Conservation (phyloP, 2,113 vertebrate genomes). For the Phalacrocorax aristotelis region DNA sequence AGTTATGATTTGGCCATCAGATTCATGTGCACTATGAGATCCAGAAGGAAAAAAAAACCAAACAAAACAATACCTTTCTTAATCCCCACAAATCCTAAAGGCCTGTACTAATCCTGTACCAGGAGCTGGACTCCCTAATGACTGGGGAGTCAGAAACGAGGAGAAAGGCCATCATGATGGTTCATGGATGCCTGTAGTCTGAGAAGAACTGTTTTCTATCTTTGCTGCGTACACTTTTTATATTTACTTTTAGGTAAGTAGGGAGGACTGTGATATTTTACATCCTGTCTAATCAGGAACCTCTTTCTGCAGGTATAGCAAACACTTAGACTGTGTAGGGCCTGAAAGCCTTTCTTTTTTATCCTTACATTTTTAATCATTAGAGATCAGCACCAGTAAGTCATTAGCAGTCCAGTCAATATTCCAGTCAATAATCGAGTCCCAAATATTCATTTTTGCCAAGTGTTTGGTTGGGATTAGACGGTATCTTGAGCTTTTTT, state of each 20-base stretch:
- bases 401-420: not conserved
- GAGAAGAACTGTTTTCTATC: not conserved
- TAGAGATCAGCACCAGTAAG: not conserved
- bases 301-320: not conserved
- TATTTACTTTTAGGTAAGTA: not conserved
- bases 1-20: not conserved
- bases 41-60: not conserved
- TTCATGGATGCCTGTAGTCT: not conserved
- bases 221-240: not conserved
- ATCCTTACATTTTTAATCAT: not conserved
- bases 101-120: not conserved
- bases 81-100: not conserved
- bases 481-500: not conserved
- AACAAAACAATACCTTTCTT: not conserved
- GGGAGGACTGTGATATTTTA: not conserved
- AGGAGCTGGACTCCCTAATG: not conserved
- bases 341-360: not conserved
- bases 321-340: not conserved
- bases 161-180: not conserved
- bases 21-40: not conserved
- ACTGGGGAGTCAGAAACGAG: not conserved
- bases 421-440: not conserved
- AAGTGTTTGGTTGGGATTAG: not conserved
- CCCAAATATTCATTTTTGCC: not conserved
- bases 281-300: not conserved